A percentile compares a stretch with the other conserved stretches of the same genome.
These are phyloP conservation scores for Paedocypris sp. DNA, from an alignment of 2,113 vertebrate species.

Conservation along the genomic window DNA sequence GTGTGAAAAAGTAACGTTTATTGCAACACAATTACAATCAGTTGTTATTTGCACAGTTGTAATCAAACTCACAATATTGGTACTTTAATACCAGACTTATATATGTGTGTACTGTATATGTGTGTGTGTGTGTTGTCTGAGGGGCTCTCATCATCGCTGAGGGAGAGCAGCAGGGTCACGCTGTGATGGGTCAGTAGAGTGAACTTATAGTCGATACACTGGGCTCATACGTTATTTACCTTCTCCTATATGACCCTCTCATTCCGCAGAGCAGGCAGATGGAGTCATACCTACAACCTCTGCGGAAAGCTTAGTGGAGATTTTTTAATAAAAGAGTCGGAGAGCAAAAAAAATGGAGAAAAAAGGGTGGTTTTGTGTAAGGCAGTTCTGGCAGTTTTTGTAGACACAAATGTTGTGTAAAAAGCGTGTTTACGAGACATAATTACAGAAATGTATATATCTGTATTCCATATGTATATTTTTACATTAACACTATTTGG, in stretches of 20 bases:
- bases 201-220: background rate
- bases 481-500: too few species aligned
- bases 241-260: background rate
- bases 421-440: too few species aligned
- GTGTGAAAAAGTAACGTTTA: too few species aligned
- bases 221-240: constrained; percentile 5
- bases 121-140: background rate
- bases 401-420: too few species aligned
- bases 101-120: background rate
- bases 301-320: background rate
- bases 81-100: too few species aligned
- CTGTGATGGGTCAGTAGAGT: background rate
- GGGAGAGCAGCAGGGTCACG: background rate
- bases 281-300: background rate
- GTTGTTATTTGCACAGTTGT: too few species aligned
- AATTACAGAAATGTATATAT: too few species aligned
- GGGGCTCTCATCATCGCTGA: background rate
- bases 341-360: background rate
- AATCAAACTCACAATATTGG: too few species aligned
- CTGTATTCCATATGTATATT: too few species aligned
- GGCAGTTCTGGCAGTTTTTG: too few species aligned
- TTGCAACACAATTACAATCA: too few species aligned
- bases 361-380: too few species aligned
- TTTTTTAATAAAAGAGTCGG: background rate
- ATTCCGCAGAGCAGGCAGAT: background rate